A percentile compares a stretch with the other conserved stretches of the same genome.
Evolutionary conservation across 2,797 vertebrate genomes (phyloP).

Genomic region (Coilia nasus): DNA sequence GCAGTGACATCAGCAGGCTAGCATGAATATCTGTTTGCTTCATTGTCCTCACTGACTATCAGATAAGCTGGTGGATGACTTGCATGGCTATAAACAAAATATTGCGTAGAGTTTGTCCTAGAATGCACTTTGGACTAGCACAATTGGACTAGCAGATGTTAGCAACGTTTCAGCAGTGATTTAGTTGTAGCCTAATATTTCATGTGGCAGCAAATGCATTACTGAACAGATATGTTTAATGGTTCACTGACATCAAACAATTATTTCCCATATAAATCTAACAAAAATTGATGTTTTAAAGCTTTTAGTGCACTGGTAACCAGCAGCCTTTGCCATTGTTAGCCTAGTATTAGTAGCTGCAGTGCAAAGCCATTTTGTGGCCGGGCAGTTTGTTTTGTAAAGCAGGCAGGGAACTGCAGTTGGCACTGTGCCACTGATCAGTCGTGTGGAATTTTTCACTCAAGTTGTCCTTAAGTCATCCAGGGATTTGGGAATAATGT

Average conservation of each 20-base stretch:
- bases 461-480: constrained; percentile 10
- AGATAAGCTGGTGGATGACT: neutral
- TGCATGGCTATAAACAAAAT: neutral
- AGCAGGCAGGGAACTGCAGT: neutral
- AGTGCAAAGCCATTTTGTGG: neutral
- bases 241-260: neutral
- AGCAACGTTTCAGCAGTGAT: neutral
- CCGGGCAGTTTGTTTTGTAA: neutral
- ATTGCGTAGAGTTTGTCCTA: no score
- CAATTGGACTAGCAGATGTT: neutral
- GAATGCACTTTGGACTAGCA: no score
- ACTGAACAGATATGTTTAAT: neutral
- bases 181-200: neutral
- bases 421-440: neutral
- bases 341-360: neutral
- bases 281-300: neutral
- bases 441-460: constrained; percentile 2
- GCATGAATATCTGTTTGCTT: no score
- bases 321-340: neutral
- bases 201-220: neutral
- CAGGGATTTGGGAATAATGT: constrained; percentile 9
- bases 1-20: no score
- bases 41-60: no score
- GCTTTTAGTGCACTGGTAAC: neutral
- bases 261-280: neutral